Evolutionary conservation across 2,113 vertebrate species (phyloP).

Genomic region (Ochotona princeps): DNA sequence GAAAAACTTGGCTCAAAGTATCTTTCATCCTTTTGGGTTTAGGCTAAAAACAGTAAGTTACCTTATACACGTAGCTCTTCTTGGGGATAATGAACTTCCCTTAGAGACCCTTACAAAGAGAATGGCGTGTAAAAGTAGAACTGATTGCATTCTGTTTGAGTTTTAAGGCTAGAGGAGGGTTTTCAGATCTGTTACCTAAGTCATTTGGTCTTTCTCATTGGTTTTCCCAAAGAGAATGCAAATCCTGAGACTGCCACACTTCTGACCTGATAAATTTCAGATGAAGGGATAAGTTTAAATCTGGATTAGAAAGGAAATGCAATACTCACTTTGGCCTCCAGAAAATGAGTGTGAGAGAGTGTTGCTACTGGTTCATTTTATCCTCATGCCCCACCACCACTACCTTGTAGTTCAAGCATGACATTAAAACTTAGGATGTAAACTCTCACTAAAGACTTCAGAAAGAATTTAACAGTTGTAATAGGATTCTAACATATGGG

Average conservation of each 20-base stretch:
- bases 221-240: background rate
- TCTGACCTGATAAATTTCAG: background rate
- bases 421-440: accelerated
- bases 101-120: background rate
- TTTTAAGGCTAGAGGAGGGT: background rate
- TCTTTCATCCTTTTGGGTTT: background rate
- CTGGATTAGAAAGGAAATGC: background rate
- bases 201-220: background rate
- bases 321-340: background rate
- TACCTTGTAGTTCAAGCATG: background rate
- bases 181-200: background rate
- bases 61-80: background rate
- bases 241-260: background rate
- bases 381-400: no score
- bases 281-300: background rate
- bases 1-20: background rate
- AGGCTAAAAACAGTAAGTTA: background rate
- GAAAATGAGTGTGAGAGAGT: background rate
- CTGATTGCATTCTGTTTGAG: background rate
- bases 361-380: background rate
- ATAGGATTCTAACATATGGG: background rate
- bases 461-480: background rate
- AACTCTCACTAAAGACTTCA: background rate
- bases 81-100: background rate
- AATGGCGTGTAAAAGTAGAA: background rate